Conservation (phyloP, 2,113 vertebrate species). For the Leptobrachium ailaonicum region DNA sequence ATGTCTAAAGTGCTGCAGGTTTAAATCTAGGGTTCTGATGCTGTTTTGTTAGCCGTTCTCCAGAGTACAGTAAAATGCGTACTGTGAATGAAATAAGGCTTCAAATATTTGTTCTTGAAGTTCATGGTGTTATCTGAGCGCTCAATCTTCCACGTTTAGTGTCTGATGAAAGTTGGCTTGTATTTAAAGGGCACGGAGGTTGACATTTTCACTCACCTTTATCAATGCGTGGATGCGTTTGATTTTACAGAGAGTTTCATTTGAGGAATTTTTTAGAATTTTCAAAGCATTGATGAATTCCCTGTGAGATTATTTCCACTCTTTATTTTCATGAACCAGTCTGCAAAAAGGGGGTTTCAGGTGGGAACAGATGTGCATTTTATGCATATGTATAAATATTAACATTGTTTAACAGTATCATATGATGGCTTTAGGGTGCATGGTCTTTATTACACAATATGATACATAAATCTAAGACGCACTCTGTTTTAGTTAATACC, state of each 20-base stretch:
- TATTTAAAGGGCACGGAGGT: slow-evolving; percentile 77
- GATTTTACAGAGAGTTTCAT: slow-evolving; percentile 74
- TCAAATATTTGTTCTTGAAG: slow-evolving; percentile 70
- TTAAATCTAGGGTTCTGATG: background rate
- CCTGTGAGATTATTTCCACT: slow-evolving; percentile 70
- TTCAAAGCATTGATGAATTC: slow-evolving; percentile 69
- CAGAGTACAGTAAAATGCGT: background rate
- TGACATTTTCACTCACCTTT: slow-evolving; percentile 71
- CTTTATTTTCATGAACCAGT: slow-evolving; percentile 68
- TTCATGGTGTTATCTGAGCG: slow-evolving; percentile 72
- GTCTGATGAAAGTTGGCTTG: slow-evolving; percentile 70
- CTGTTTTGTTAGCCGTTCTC: background rate
- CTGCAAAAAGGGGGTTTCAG: slow-evolving; percentile 53
- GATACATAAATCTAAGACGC: too few species aligned
- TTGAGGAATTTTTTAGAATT: slow-evolving; percentile 78
- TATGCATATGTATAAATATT: slow-evolving; percentile 54
- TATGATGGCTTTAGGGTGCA: background rate
- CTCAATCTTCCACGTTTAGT: slow-evolving; percentile 75
- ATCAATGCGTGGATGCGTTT: slow-evolving; percentile 70
- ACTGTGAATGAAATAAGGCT: slow-evolving; percentile 61
- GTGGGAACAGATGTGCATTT: slow-evolving; percentile 55
- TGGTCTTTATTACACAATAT: too few species aligned
- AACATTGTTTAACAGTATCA: slow-evolving; percentile 33
- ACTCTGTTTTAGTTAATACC: too few species aligned
- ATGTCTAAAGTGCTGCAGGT: background rate